Conservation (phyloP, 2,888 invertebrate genomes). For the Amphipoea lucens region DNA sequence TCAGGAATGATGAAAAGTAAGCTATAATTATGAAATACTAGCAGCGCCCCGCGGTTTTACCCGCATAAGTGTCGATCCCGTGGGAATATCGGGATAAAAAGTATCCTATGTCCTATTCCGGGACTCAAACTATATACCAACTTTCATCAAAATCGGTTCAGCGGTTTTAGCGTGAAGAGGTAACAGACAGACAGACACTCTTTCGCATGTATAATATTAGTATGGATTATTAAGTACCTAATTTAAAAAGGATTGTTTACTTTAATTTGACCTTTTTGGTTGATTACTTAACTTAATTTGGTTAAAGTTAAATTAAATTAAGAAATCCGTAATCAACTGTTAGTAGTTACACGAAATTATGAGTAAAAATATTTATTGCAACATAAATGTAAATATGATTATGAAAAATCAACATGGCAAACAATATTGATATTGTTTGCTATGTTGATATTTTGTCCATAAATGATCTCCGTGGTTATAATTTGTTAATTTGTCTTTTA, state of each 20-base stretch:
- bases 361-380: not conserved
- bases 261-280: not conserved
- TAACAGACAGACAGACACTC: no score
- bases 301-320: not conserved
- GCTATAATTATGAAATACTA: not conserved
- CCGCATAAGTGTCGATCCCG: no score
- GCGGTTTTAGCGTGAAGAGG: no score
- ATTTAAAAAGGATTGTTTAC: not conserved
- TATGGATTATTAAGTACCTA: not conserved
- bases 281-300: no score
- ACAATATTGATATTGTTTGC: not conserved
- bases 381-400: no score
- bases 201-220: no score
- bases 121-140: no score
- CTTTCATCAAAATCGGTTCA: no score
- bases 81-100: no score
- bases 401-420: no score
- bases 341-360: not conserved
- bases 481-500: not conserved
- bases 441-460: not conserved
- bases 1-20: slow-evolving; percentile 84
- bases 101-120: no score
- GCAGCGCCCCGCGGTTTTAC: no score
- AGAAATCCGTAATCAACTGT: not conserved
- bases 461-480: not conserved